Percentiles rank a stretch among this genome's conserved stretches.
Conservation (phyloP, 2,888 invertebrate genomes). For the Rhingia campestris region DNA sequence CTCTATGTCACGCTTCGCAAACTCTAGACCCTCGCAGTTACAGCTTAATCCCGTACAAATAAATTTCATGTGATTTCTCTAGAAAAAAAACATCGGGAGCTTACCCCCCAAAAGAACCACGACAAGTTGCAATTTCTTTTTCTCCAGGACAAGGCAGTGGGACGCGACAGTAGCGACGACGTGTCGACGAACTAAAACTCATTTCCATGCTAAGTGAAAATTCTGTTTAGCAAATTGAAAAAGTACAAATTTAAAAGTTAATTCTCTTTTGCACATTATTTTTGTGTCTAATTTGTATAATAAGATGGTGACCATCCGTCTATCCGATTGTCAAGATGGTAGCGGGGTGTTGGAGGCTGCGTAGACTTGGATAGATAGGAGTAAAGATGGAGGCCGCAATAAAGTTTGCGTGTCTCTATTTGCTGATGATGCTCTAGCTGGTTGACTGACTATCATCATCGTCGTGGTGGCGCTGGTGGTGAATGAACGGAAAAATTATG, state of each 20-base stretch:
- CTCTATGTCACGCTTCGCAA: slow-evolving; percentile 6
- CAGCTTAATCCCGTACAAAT: slow-evolving; percentile 60
- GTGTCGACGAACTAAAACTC: slow-evolving; percentile 55
- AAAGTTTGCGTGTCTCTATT: slow-evolving; percentile 46
- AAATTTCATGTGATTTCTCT: slow-evolving; percentile 68
- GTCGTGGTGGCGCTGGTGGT: slow-evolving; percentile 32
- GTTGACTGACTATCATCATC: slow-evolving; percentile 6
- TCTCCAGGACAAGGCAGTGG: slow-evolving; percentile 4
- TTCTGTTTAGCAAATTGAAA: slow-evolving; percentile 72
- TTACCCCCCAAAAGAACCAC: background rate
- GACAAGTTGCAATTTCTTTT: slow-evolving; percentile 6
- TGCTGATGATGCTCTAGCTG: slow-evolving; percentile 54
- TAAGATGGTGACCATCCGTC: slow-evolving; percentile 69
- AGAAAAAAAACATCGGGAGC: slow-evolving; percentile 11
- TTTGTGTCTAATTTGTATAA: slow-evolving; percentile 72
- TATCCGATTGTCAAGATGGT: slow-evolving; percentile 56
- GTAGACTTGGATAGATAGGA: slow-evolving; percentile 2
- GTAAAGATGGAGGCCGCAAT: background rate
- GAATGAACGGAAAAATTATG: slow-evolving; percentile 60
- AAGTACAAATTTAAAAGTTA: slow-evolving; percentile 72
- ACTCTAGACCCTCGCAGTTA: slow-evolving; percentile 7
- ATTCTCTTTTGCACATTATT: slow-evolving; percentile 72
- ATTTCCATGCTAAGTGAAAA: slow-evolving; percentile 72
- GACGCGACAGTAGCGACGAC: slow-evolving; percentile 5
- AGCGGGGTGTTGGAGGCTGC: background rate